Evolutionary conservation across 2,113 vertebrate species (phyloP), one percentile per base, ranked within the genome.

Genomic region (Grantiella picta): DNA sequence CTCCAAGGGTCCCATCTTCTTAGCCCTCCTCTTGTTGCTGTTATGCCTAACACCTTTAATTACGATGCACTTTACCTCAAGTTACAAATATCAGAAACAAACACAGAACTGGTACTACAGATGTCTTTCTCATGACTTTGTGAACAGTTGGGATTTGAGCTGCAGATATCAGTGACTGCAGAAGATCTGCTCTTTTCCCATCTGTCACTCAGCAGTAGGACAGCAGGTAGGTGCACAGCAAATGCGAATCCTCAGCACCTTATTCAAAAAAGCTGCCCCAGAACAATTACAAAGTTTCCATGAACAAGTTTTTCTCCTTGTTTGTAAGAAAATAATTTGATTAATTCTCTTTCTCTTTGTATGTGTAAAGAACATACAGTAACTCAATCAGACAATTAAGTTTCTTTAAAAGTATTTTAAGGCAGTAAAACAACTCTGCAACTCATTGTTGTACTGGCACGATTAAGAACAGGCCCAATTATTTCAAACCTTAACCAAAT

Each of bases 401-500:
- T 85, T 73, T 89, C 4, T 16, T 77, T 91, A 81, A 69, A 86
- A 91, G 52, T 86, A 93, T 86, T 92, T 81, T 52, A 72, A 88
- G 54, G 35, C 53, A 86, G 33, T 94, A 94, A 94, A 96, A 8
- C 33, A 93, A 82, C 35, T 70, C 77, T 59, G 68, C 35, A 52
- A 65, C 29, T 89, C 5, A 0, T 71, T 56, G 24, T 77, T 86
- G 56, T 36, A 25, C 25, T 70, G 50, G 53, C 12, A 45, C 94
- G 90, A 90, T 88, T 88, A 93, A 94, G 84, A 90, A 18, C 83
- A 94, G 89, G 60, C 36, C 65, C 50, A 94, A 91, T 90, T 96
- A 95, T 88, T 93, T 85, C 60, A 94, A 93, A 66, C 24, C 42
- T 94, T 82, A 86, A 85, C 86, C 68, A 96, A 97, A 97, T 91